Evolutionary conservation across 2,797 vertebrate species (phyloP).

Genomic region (Petrocephalus sullivani): DNA sequence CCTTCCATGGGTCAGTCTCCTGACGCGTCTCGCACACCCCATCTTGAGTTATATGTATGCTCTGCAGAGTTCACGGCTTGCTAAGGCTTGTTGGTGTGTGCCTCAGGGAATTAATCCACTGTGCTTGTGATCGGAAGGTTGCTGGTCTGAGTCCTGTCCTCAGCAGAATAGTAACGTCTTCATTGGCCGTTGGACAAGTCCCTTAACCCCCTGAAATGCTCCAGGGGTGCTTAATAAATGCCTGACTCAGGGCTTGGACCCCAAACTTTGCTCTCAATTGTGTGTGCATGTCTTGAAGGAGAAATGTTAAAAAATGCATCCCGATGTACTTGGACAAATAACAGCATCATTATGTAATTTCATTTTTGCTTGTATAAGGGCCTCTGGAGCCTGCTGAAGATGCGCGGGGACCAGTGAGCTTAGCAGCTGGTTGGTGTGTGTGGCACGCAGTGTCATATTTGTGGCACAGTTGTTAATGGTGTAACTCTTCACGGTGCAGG

Average conservation of each 20-base stretch:
- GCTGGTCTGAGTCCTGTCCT: not conserved
- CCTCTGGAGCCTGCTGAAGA: not conserved
- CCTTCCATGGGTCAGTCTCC: slow-evolving; percentile 80
- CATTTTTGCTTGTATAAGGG: not conserved
- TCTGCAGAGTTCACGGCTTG: not conserved
- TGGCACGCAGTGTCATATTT: not conserved
- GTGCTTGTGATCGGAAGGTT: not conserved
- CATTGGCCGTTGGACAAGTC: not conserved
- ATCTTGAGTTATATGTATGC: not conserved
- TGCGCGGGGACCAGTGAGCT: not conserved
- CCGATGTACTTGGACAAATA: not conserved
- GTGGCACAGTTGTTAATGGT: not conserved
- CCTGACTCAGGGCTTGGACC: not conserved
- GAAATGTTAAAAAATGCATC: not conserved
- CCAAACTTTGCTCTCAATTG: not conserved
- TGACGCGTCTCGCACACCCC: not conserved
- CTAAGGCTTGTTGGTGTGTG: not conserved
- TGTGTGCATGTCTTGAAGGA: not conserved
- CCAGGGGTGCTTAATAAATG: not conserved
- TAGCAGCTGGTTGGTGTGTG: not conserved
- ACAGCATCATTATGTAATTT: not conserved
- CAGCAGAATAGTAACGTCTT: not conserved
- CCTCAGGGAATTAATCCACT: not conserved
- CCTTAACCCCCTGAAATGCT: not conserved
- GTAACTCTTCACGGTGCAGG: slow-evolving; percentile 49